These are phyloP conservation scores for Emberiza fucata DNA, from an alignment of 2,113 vertebrate genomes.

Conservation along the genomic window DNA sequence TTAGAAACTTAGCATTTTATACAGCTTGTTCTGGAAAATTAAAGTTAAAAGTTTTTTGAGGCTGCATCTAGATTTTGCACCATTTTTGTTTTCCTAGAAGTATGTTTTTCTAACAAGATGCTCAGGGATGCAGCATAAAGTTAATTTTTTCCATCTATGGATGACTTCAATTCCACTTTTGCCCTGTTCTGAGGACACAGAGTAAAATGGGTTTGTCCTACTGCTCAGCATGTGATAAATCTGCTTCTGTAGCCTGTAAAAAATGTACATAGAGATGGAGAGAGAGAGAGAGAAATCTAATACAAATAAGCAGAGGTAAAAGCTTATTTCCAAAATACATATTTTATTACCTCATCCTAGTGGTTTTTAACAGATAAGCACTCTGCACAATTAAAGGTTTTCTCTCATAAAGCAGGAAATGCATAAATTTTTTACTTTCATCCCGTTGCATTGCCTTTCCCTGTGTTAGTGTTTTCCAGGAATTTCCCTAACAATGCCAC, in stretches of 20 bases:
- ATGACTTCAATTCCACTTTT: neutral
- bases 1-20: neutral
- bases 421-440: neutral
- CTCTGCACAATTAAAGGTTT: neutral
- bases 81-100: neutral
- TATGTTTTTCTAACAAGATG: neutral
- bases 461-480: neutral
- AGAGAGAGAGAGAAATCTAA: neutral
- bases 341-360: neutral
- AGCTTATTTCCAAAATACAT: neutral
- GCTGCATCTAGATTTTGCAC: neutral
- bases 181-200: neutral
- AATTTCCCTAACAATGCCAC: neutral
- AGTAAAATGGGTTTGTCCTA: neutral
- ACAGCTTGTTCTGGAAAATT: neutral
- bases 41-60: neutral
- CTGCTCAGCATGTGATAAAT: neutral
- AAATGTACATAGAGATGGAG: neutral
- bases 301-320: neutral
- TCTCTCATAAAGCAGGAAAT: neutral
- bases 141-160: neutral
- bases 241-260: neutral
- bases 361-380: neutral
- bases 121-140: neutral
- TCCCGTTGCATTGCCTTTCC: neutral